phyloP scores from a whole-genome alignment of 2,113 vertebrate genomes.

The Egretta garzetta region DNA sequence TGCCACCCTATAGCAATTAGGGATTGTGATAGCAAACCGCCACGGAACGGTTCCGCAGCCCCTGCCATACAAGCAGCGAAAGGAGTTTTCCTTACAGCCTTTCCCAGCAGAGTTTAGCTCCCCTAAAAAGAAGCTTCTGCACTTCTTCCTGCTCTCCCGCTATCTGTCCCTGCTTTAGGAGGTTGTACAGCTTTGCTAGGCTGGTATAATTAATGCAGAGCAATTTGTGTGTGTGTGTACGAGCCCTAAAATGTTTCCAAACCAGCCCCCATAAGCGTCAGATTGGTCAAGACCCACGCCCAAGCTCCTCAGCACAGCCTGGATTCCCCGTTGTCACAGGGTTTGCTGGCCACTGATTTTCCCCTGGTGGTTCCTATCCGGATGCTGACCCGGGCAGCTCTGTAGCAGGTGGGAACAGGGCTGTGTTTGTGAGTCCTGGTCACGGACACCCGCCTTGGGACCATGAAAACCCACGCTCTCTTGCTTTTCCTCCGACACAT shows the following conservation, averaged over 20 bases:
- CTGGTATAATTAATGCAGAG: neutral
- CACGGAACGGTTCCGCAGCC: neutral
- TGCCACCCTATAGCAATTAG: neutral
- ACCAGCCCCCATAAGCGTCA: neutral
- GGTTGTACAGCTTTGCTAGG: neutral
- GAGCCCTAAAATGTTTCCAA: neutral
- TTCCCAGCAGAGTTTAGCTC: neutral
- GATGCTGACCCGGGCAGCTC: neutral
- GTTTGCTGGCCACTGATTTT: neutral
- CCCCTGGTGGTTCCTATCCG: neutral
- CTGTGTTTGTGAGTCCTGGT: neutral
- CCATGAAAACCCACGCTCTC: neutral
- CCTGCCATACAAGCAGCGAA: neutral
- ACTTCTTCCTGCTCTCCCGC: neutral
- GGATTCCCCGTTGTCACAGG: accelerated
- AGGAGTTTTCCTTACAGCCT: neutral
- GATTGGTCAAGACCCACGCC: neutral
- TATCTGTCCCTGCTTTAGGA: neutral
- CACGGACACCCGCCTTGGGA: neutral
- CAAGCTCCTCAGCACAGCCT: neutral
- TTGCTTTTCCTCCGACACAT: neutral
- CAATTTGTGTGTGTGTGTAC: neutral
- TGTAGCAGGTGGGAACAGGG: neutral
- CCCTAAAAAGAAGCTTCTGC: neutral
- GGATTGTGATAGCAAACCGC: neutral